phyloP scores from a whole-genome alignment of 2,888 invertebrate genomes.

The Didymodactylos carnosus region DNA sequence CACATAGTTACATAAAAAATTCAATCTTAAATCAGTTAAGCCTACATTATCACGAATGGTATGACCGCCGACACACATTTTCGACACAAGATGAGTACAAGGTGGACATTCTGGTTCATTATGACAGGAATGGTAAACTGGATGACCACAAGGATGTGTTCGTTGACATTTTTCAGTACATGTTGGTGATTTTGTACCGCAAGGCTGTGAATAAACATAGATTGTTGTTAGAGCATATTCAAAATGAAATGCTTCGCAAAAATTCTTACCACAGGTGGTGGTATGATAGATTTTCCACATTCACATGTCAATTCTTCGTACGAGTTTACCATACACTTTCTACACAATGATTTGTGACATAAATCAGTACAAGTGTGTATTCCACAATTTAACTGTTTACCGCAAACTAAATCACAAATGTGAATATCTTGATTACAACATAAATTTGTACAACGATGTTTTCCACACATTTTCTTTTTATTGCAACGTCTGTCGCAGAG shows the following conservation, averaged over 20 bases:
- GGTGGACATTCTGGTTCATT: constrained; percentile 52
- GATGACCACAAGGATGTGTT: constrained; percentile 56
- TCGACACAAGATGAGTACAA: constrained; percentile 63
- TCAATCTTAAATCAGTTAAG: not conserved
- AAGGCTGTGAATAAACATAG: too few species aligned
- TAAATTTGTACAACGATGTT: constrained; percentile 55
- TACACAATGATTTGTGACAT: constrained; percentile 57
- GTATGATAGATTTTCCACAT: constrained; percentile 63
- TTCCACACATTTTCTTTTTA: constrained; percentile 41
- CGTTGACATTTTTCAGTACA: constrained; percentile 59
- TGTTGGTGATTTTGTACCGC: constrained; percentile 64
- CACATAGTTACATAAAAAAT: not conserved
- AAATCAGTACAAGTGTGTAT: constrained; percentile 54
- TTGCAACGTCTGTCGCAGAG: constrained; percentile 68
- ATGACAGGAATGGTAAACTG: constrained; percentile 67
- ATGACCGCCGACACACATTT: constrained; percentile 43
- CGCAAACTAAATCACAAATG: constrained; percentile 48
- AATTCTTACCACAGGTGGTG: constrained; percentile 74
- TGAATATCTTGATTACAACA: constrained; percentile 69
- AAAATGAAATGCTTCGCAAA: too few species aligned
- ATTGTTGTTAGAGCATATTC: too few species aligned
- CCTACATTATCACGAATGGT: constrained; percentile 6
- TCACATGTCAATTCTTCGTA: constrained; percentile 76
- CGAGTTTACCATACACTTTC: constrained; percentile 3
- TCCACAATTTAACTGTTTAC: constrained; percentile 61